Conservation (phyloP, 2,113 vertebrate genomes). For the Ranitomeya variabilis region DNA sequence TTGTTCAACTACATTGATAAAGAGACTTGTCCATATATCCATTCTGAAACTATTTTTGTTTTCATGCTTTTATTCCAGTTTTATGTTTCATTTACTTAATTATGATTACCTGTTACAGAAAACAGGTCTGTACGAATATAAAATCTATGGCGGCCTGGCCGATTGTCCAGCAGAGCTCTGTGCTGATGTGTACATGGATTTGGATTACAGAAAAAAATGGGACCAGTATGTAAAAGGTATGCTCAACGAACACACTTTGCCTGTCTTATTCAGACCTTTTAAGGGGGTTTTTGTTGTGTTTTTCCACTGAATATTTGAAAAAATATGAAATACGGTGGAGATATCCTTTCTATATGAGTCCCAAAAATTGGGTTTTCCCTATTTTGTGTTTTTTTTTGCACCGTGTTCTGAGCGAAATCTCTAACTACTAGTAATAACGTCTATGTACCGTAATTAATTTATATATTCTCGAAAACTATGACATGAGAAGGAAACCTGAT, state of each 20-base stretch:
- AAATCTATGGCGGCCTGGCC: constrained; percentile 80
- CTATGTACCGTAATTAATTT: background rate
- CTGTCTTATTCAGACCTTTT: background rate
- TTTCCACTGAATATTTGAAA: no score
- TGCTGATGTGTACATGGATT: constrained; percentile 89
- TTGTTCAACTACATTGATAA: no score
- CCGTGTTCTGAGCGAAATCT: background rate
- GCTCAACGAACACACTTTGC: background rate
- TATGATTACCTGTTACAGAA: constrained; percentile 71
- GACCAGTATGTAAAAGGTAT: constrained; percentile 87
- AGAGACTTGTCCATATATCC: no score
- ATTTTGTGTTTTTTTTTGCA: background rate
- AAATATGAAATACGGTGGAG: no score
- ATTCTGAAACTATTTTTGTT: background rate
- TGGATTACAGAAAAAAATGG: constrained; percentile 87
- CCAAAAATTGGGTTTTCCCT: no score
- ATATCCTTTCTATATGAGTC: no score
- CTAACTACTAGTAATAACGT: background rate
- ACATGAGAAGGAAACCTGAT: background rate
- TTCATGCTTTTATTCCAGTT: background rate
- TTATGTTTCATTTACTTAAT: background rate
- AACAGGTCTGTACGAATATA: constrained; percentile 88
- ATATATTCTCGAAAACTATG: background rate
- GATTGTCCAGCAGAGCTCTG: constrained; percentile 75
- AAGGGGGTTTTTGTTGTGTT: no score